A percentile compares a stretch with the other conserved stretches of the same genome.
Conservation (phyloP, 2,888 invertebrate genomes). For the Syritta pipiens region DNA sequence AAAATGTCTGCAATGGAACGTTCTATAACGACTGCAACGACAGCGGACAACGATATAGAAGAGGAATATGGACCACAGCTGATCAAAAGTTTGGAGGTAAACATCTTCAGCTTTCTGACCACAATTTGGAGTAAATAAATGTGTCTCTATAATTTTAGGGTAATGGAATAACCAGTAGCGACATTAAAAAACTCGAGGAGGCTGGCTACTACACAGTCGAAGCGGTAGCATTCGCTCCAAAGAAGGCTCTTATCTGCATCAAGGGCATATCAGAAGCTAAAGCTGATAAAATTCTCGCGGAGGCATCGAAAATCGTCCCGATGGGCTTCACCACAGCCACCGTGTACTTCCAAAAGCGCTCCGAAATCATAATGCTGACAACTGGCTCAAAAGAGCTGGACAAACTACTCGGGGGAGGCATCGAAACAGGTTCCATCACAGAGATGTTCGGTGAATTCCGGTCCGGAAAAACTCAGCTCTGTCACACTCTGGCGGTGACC, state of each 20-base stretch:
- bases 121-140: background rate
- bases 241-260: conserved; percentile 91
- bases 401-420: conserved; percentile 94
- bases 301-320: conserved; percentile 95
- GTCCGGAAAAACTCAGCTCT: conserved; percentile 98
- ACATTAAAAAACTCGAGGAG: conserved; percentile 95
- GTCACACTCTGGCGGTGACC: conserved; percentile 97
- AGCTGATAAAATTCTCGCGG: conserved; percentile 94
- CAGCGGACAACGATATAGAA: conserved; percentile 80
- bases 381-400: conserved; percentile 97
- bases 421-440: conserved; percentile 99
- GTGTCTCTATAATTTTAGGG: conserved; percentile 82
- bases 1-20: conserved; percentile 56
- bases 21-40: conserved; percentile 80
- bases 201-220: conserved; percentile 97
- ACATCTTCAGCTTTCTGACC: background rate
- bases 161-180: conserved; percentile 93
- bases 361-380: conserved; percentile 96
- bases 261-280: conserved; percentile 99
- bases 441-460: conserved; percentile 99
- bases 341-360: conserved; percentile 95
- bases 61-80: conserved; percentile 87
- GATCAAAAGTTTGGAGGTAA: conserved; percentile 87
- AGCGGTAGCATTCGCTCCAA: conserved; percentile 95
- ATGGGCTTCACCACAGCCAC: conserved; percentile 99